Evolutionary conservation across 2,113 vertebrate genomes (phyloP).

Genomic region (Thunnus maccoyii): DNA sequence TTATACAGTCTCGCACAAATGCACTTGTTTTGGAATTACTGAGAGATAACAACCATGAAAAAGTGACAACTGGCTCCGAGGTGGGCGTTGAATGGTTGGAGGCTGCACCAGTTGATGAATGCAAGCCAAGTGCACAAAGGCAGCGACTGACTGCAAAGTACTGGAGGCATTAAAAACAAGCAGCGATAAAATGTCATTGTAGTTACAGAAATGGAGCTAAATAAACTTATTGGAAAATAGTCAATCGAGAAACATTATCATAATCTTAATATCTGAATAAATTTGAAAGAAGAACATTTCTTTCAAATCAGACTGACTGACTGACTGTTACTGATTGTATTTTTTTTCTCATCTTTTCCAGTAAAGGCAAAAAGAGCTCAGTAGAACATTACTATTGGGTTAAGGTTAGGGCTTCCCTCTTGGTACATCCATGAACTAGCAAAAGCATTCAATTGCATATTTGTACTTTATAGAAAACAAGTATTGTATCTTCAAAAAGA

Average conservation of each 20-base stretch:
- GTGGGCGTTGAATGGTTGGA: slow-evolving; percentile 54
- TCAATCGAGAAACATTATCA: too few species aligned
- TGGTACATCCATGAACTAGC: neutral
- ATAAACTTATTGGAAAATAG: too few species aligned
- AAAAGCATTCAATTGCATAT: neutral
- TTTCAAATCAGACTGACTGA: too few species aligned
- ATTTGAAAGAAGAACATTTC: too few species aligned
- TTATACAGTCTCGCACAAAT: slow-evolving; percentile 44
- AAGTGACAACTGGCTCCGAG: slow-evolving; percentile 65
- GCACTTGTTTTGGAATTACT: slow-evolving; percentile 57
- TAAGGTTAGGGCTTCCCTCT: slow-evolving; percentile 10
- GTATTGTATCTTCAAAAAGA: neutral
- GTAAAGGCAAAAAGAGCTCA: neutral
- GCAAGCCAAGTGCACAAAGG: slow-evolving; percentile 26
- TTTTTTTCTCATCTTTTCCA: neutral
- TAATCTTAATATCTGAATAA: too few species aligned
- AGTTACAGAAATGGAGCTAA: neutral
- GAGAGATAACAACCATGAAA: slow-evolving; percentile 43
- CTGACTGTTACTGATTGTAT: too few species aligned
- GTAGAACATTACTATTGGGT: neutral
- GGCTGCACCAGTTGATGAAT: slow-evolving; percentile 47
- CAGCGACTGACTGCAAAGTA: slow-evolving; percentile 33
- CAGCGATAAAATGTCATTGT: neutral
- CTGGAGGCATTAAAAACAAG: slow-evolving; percentile 13
- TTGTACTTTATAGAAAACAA: neutral